These are phyloP conservation scores for Pseudomugil tenellus DNA, from an alignment of 2,797 vertebrate genomes.

Conservation along the genomic window DNA sequence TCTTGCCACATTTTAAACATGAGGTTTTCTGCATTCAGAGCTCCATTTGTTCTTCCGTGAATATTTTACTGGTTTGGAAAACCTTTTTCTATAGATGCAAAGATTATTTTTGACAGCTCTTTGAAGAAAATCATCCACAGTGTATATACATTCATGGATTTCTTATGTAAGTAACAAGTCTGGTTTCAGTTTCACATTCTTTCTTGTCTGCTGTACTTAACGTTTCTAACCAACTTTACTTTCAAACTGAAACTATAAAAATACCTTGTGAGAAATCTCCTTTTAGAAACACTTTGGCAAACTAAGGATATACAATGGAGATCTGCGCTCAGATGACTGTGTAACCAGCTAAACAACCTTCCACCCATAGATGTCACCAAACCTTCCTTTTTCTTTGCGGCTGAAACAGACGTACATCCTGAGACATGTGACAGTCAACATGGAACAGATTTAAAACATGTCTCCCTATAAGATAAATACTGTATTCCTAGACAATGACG, in stretches of 20 bases:
- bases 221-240: slow-evolving; percentile 2
- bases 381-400: slow-evolving; percentile 23
- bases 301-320: not conserved
- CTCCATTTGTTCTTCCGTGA: not conserved
- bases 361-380: slow-evolving; percentile 69
- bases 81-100: not conserved
- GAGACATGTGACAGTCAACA: slow-evolving; percentile 40
- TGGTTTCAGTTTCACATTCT: slow-evolving; percentile 6
- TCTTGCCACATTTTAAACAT: slow-evolving; percentile 13
- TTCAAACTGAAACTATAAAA: not conserved
- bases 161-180: not conserved
- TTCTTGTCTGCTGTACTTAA: not conserved
- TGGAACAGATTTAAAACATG: slow-evolving; percentile 29
- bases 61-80: not conserved
- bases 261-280: not conserved
- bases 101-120: slow-evolving; percentile 6
- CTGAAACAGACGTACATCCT: not conserved
- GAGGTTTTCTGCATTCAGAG: not conserved
- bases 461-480: slow-evolving; percentile 15
- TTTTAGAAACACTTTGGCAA: slow-evolving; percentile 5
- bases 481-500: slow-evolving; percentile 7
- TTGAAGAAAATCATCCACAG: not conserved
- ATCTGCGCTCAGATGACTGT: not conserved
- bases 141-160: not conserved
- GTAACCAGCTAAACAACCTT: not conserved